A percentile compares a stretch with the other conserved stretches of the same genome.
Evolutionary conservation across 2,113 vertebrate genomes (phyloP).

Genomic region (Centropus unirufus): DNA sequence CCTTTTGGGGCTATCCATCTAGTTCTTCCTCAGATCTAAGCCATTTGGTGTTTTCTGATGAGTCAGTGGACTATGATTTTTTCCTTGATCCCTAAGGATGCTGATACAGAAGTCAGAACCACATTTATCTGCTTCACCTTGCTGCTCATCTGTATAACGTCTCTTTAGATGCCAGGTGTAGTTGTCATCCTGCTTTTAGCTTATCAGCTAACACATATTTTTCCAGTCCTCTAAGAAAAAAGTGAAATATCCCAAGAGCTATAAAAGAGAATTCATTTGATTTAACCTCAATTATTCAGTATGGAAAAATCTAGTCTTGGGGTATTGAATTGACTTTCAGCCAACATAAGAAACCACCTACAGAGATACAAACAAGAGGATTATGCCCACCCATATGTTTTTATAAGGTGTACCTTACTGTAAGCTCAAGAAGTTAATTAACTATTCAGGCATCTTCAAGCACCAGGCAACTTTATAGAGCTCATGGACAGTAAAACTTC

Average conservation of each 20-base stretch:
- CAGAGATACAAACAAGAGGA: background rate
- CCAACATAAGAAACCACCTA: background rate
- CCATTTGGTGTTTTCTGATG: background rate
- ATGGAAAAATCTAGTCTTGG: background rate
- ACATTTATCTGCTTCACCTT: background rate
- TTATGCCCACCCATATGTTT: background rate
- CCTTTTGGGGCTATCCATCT: background rate
- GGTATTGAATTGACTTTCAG: background rate
- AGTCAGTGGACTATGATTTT: background rate
- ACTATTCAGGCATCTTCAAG: background rate
- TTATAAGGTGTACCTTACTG: background rate
- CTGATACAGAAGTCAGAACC: background rate
- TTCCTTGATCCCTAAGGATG: background rate
- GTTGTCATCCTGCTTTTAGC: background rate
- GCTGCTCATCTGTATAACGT: background rate
- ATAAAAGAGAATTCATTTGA: background rate
- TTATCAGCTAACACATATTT: background rate
- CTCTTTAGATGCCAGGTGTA: background rate
- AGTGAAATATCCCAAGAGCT: background rate
- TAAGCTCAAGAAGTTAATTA: background rate
- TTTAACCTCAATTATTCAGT: constrained; percentile 5
- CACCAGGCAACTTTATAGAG: background rate
- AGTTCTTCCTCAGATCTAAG: background rate
- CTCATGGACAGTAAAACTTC: background rate
- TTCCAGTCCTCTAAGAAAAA: background rate